phyloP scores from a whole-genome alignment of 1,140 invertebrate genomes.

The Reticulitermes speratus region DNA sequence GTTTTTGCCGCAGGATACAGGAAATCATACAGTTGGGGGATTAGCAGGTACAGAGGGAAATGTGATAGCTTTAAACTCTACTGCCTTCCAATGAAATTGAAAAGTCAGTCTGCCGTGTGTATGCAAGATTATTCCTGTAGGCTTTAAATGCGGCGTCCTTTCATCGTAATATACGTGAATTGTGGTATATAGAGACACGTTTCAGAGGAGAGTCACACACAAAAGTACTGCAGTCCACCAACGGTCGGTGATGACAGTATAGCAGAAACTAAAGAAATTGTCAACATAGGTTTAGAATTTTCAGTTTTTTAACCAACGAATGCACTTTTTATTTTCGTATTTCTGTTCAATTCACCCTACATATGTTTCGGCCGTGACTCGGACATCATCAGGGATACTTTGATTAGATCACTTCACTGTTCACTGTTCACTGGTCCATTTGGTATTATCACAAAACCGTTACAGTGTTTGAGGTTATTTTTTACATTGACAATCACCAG shows the following conservation, averaged over 20 bases:
- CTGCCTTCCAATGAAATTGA: neutral
- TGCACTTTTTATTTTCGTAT: too few species aligned
- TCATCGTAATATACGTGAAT: neutral
- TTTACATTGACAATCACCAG: too few species aligned
- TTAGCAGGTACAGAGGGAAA: neutral
- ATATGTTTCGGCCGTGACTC: too few species aligned
- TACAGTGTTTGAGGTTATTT: too few species aligned
- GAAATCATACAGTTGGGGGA: slow-evolving; percentile 4
- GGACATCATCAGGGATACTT: too few species aligned
- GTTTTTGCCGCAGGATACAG: neutral
- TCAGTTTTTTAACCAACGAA: too few species aligned
- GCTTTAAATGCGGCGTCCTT: neutral
- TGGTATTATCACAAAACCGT: too few species aligned
- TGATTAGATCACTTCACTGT: too few species aligned
- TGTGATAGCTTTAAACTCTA: neutral
- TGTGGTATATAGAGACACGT: neutral
- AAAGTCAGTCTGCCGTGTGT: neutral
- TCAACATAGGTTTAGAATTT: too few species aligned
- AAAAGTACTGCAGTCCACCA: neutral
- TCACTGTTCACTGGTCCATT: too few species aligned
- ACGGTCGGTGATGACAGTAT: neutral
- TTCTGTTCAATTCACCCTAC: too few species aligned
- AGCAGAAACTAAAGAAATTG: too few species aligned
- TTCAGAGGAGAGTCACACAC: neutral
- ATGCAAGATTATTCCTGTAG: slow-evolving; percentile 2